Conservation (phyloP, 2,888 invertebrate genomes). For the Dendrolimus pini region DNA sequence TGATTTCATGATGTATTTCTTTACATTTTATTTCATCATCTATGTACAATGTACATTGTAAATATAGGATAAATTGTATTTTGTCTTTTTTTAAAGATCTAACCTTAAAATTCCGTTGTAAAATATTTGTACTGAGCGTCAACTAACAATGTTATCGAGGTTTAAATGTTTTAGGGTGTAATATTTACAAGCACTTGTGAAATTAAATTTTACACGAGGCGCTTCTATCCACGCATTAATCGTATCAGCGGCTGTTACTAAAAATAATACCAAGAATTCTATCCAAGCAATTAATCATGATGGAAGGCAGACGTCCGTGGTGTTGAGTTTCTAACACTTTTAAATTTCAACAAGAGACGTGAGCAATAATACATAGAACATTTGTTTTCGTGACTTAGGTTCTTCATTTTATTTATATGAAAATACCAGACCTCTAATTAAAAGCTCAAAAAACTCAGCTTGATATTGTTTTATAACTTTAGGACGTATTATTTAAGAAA, state of each 20-base stretch:
- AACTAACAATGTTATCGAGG: constrained; percentile 3
- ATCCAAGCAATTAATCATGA: constrained; percentile 30
- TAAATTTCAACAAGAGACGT: neutral
- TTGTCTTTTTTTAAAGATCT: too few relatives aligned
- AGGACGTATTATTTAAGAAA: too few relatives aligned
- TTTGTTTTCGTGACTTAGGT: too few relatives aligned
- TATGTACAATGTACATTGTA: too few relatives aligned
- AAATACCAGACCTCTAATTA: too few relatives aligned
- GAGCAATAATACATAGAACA: neutral
- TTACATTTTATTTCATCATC: too few relatives aligned
- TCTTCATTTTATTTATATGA: too few relatives aligned
- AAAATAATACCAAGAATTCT: constrained; percentile 37
- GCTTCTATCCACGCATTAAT: constrained; percentile 14
- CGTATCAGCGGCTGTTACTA: constrained; percentile 17
- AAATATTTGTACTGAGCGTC: neutral
- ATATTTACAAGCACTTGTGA: constrained; percentile 12
- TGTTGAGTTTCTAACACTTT: constrained; percentile 41
- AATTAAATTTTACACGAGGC: constrained; percentile 21
- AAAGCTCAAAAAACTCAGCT: too few relatives aligned
- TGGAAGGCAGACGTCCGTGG: constrained; percentile 45
- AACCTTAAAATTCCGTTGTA: too few relatives aligned
- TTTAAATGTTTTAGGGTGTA: constrained; percentile 4
- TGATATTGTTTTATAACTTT: too few relatives aligned
- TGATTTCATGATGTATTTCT: too few relatives aligned
- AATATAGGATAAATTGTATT: too few relatives aligned